Evolutionary conservation across 2,797 vertebrate species (phyloP), one percentile per base, ranked within the genome.

Genomic region (Squalus acanthias): DNA sequence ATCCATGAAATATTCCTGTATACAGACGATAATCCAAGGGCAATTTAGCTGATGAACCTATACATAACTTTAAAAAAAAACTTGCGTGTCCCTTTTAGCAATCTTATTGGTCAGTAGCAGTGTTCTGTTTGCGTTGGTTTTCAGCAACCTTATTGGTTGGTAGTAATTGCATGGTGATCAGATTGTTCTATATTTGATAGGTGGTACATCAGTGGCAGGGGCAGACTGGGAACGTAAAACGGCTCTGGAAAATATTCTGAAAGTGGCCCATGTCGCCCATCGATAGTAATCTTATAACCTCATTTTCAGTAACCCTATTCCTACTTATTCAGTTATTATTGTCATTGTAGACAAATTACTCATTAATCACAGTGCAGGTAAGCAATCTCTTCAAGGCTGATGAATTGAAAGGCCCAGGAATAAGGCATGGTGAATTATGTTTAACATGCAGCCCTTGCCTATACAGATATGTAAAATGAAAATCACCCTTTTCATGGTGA

Each of bases 331-430:
- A 57, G 53, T 2, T 57, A 57, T 57, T 57, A 57, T 57, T 2
- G 5, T 57, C 53, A 57, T 5, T 57, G 53, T 57, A 57, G 53
- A 57, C 53, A 57, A 39, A 39, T 39, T 39, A 39, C 98, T 98
- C 98, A 98, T 98, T 98, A 98, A 98, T 98, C 98, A 98, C 97
- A 98, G 98, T 97, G 97, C 98, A 98, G 98, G 98, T 98, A 98
- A 98, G 98, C 98, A 98, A 98, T 98, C 98, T 97, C 97, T 96
- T 97, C 97, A 96, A 97, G 97, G 96, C 97, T 96, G 96, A 98
- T 97, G 98, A 98, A 94, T 95, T 97, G 91, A 96, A 98, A 98
- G 98, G 96, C 97, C 96, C 96, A 97, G 96, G 97, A 97, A 98
- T 98, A 98, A 98, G 98, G 98, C 98, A 97, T 97, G 97, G 96